These are phyloP conservation scores for Loxodonta africana DNA, from an alignment of 2,113 vertebrate genomes.

Conservation along the genomic window DNA sequence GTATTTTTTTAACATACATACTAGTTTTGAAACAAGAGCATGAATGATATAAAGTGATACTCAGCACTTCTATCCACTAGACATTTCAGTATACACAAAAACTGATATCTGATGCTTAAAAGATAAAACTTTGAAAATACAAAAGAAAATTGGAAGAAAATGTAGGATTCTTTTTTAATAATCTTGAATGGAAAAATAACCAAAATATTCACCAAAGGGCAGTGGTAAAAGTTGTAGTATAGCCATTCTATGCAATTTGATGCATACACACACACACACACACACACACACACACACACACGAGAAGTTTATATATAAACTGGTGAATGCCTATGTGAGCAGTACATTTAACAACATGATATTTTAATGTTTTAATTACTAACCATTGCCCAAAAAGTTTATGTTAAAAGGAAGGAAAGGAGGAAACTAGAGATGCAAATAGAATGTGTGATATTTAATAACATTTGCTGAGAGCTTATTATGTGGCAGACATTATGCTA, in stretches of 20 bases:
- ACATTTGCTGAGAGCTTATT: neutral
- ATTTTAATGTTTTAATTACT: neutral
- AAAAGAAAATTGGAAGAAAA: conserved; percentile 26
- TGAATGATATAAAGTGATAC: neutral
- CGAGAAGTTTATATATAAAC: neutral
- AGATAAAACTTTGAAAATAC: neutral
- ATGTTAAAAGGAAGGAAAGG: neutral
- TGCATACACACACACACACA: neutral
- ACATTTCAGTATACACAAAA: neutral
- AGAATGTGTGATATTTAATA: neutral
- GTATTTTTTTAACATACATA: neutral
- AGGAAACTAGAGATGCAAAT: neutral
- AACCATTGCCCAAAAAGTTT: neutral
- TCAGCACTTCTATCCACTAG: neutral
- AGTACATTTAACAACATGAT: neutral
- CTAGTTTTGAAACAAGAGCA: neutral
- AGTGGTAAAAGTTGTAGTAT: neutral
- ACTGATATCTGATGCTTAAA: neutral
- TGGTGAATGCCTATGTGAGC: neutral
- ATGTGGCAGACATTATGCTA: neutral
- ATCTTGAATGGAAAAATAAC: conserved; percentile 27
- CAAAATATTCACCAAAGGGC: neutral
- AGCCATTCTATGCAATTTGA: neutral
- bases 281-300: neutral
- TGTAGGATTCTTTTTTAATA: neutral